Evolutionary conservation across 1,140 invertebrate species (phyloP), one percentile per base, ranked within the genome.

Genomic region (Drosophila seguyi): DNA sequence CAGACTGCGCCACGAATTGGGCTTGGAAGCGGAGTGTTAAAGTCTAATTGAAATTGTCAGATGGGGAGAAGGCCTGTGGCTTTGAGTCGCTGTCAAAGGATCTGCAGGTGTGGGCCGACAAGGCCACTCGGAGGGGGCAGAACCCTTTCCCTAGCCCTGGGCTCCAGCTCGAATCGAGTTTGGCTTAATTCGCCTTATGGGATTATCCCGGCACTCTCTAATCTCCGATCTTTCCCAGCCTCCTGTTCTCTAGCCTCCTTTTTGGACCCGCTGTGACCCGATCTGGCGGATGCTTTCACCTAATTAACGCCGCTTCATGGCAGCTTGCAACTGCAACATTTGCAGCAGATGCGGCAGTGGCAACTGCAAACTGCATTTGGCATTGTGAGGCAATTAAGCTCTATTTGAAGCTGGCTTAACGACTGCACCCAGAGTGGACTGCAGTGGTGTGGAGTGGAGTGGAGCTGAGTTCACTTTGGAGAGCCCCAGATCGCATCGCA

Each of bases 31-130:
- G 42, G 80, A 88, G 84, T 90, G 85, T 90, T 84, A 90, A 88
- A 78, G 80, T 71, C 85, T 88, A 90, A 87, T 87, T 87, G 85
- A 90, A 87, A 90, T 77, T 87, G 84, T 87, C 84, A 87, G 80
- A 53, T 73, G 63, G 66, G 52, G 68, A 60, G 39, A 14, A 31
- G 50, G 58, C 20, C 18, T 22, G 25, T 42, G 36, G 59, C 13
- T 22, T 34, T 22, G 47, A 36, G 20, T 47, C 8, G 41, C 62
- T 29, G 22, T 34, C 56, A 13, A 60, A 52, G 11, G 31, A 53
- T 18, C 44, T 31, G 31, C 44, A 65, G 60, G 27, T 61, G 63
- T 36, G 57, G 39, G 27, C 44, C 44, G 16, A 14, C 22, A 47
- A 25, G n/a, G 20, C 27, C 27, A 11, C 41, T 42, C 18, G 27